phyloP scores from a whole-genome alignment of 2,797 vertebrate species.

The Myripristis jacobus region DNA sequence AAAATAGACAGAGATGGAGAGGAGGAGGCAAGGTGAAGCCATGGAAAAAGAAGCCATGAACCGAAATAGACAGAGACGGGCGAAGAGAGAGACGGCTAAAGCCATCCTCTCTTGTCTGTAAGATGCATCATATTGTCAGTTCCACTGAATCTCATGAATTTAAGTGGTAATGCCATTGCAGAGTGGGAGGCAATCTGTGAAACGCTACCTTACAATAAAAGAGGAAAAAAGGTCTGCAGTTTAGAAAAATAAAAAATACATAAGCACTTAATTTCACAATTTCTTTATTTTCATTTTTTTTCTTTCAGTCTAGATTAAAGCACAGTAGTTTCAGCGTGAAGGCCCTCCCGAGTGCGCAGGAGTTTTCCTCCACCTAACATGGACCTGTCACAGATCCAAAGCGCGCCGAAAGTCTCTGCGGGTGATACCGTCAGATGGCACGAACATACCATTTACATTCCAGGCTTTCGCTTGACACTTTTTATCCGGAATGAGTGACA shows the following conservation, averaged over 20 bases:
- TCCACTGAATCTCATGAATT: constrained; percentile 7
- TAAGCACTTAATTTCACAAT: no score
- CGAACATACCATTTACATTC: no score
- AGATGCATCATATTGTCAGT: constrained; percentile 34
- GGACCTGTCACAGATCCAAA: neutral
- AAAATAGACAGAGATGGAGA: constrained; percentile 40
- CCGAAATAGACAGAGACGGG: constrained; percentile 12
- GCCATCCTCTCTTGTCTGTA: constrained; percentile 23
- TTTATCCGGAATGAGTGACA: no score
- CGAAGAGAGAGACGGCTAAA: constrained; percentile 9
- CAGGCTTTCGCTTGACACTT: neutral
- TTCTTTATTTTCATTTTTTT: no score
- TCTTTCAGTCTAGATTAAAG: no score
- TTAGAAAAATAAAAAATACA: no score
- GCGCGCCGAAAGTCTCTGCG: neutral
- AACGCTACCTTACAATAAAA: neutral
- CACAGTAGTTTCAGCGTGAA: neutral
- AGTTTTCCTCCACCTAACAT: neutral
- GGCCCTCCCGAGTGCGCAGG: neutral
- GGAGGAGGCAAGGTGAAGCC: constrained; percentile 23
- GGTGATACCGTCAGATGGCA: no score
- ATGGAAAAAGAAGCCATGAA: constrained; percentile 19
- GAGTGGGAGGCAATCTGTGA: neutral
- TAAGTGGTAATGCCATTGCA: neutral
- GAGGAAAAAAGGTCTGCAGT: neutral